phyloP scores from a whole-genome alignment of 2,113 vertebrate species.

The Micronycteris hirsuta region DNA sequence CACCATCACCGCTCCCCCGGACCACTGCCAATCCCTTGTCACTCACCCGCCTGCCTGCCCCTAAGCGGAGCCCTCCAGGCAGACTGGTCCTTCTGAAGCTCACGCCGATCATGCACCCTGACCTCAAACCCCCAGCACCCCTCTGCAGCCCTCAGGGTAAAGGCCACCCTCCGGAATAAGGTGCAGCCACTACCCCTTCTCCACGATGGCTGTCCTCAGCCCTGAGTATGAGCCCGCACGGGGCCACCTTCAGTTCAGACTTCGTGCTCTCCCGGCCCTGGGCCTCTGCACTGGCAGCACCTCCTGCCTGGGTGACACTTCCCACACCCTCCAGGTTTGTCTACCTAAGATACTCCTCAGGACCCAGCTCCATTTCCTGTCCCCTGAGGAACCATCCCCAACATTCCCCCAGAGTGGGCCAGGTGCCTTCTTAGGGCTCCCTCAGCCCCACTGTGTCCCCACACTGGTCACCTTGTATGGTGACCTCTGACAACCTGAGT shows the following conservation, averaged over 20 bases:
- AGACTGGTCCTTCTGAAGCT: background rate
- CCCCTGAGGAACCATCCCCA: background rate
- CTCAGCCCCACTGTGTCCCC: background rate
- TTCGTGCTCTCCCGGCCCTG: rapidly evolving
- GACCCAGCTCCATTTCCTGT: background rate
- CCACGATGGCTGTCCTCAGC: background rate
- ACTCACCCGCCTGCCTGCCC: too few relatives aligned
- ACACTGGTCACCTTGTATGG: background rate
- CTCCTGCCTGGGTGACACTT: background rate
- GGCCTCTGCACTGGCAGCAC: background rate
- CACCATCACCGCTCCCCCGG: rapidly evolving
- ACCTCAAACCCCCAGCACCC: background rate
- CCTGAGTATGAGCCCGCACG: background rate
- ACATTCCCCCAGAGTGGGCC: background rate
- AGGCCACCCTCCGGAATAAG: background rate
- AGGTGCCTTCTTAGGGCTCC: background rate
- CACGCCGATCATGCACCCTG: background rate
- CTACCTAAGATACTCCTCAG: background rate
- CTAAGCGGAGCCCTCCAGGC: background rate
- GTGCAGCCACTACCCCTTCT: too few relatives aligned
- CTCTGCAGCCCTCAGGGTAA: background rate
- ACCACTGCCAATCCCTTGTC: too few relatives aligned
- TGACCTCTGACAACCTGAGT: background rate
- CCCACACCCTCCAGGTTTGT: background rate
- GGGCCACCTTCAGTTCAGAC: background rate